A percentile compares a stretch with the other conserved stretches of the same genome.
These are phyloP conservation scores for Sthenelais limicola DNA, from an alignment of 2,888 invertebrate genomes.

Conservation along the genomic window DNA sequence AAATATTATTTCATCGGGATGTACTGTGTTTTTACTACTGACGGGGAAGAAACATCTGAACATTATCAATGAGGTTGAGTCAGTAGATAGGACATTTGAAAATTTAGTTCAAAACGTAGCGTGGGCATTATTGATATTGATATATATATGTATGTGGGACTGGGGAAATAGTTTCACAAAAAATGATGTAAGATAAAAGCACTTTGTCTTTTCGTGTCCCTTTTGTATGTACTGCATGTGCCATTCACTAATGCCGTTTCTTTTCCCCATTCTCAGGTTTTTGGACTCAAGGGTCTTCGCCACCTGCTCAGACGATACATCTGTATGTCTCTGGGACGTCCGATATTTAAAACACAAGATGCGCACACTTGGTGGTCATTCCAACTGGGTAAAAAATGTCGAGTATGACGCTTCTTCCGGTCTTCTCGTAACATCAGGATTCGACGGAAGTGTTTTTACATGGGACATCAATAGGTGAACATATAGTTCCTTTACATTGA, in stretches of 20 bases:
- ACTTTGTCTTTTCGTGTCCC: too few relatives aligned
- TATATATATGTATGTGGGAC: too few relatives aligned
- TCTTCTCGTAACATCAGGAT: constrained; percentile 89
- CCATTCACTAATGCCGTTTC: too few relatives aligned
- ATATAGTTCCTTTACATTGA: background rate
- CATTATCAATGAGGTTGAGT: background rate
- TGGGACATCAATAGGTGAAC: constrained; percentile 91
- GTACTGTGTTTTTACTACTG: background rate
- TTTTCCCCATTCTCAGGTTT: too few relatives aligned
- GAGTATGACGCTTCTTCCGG: constrained; percentile 90
- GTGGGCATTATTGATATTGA: too few relatives aligned
- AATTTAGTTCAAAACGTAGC: too few relatives aligned
- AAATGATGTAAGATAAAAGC: too few relatives aligned
- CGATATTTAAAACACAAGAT: constrained; percentile 85
- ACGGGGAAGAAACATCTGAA: background rate
- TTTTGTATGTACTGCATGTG: too few relatives aligned
- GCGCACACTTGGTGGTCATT: constrained; percentile 86
- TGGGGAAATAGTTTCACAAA: too few relatives aligned
- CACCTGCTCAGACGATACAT: constrained; percentile 94
- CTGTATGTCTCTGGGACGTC: constrained; percentile 94
- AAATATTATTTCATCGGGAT: background rate
- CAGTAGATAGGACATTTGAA: too few relatives aligned
- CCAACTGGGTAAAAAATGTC: constrained; percentile 97
- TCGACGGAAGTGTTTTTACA: constrained; percentile 93
- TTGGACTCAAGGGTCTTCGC: constrained; percentile 89